phyloP scores from a whole-genome alignment of 2,888 invertebrate genomes.

The Cerastoderma edule region DNA sequence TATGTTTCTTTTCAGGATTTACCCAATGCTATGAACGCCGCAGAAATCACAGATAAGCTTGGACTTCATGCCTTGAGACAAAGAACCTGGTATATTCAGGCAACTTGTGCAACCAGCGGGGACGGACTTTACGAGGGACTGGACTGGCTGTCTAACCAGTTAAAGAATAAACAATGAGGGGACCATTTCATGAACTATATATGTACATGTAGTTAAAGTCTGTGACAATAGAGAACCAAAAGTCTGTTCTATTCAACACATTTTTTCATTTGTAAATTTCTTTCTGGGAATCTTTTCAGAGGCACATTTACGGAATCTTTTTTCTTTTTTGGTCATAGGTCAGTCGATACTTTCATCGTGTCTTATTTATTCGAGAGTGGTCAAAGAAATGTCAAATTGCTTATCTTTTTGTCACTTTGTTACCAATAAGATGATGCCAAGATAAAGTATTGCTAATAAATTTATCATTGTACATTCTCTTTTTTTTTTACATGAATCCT shows the following conservation, averaged over 20 bases:
- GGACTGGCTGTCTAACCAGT: conserved; percentile 99
- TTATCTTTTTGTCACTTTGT: no score
- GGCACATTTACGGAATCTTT: no score
- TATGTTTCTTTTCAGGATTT: conserved; percentile 89
- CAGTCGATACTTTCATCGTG: no score
- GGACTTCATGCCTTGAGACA: conserved; percentile 86
- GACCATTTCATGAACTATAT: background rate
- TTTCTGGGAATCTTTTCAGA: no score
- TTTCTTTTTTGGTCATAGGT: no score
- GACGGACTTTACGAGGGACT: conserved; percentile 99
- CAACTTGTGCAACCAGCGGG: conserved; percentile 90
- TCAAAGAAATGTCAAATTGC: no score
- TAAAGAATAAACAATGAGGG: conserved; percentile 89
- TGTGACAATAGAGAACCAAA: background rate
- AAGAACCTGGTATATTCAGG: conserved; percentile 34
- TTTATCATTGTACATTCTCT: no score
- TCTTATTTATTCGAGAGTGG: no score
- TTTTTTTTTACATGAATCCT: no score
- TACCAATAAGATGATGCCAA: no score
- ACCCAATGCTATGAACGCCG: conserved; percentile 99
- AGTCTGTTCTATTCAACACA: background rate
- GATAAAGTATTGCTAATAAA: no score
- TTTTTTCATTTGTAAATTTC: no score
- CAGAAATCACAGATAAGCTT: conserved; percentile 99
- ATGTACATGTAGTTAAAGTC: background rate